Evolutionary conservation across 2,888 invertebrate genomes (phyloP), one percentile per base, ranked within the genome.

Genomic region (Drosophila kuntzei): DNA sequence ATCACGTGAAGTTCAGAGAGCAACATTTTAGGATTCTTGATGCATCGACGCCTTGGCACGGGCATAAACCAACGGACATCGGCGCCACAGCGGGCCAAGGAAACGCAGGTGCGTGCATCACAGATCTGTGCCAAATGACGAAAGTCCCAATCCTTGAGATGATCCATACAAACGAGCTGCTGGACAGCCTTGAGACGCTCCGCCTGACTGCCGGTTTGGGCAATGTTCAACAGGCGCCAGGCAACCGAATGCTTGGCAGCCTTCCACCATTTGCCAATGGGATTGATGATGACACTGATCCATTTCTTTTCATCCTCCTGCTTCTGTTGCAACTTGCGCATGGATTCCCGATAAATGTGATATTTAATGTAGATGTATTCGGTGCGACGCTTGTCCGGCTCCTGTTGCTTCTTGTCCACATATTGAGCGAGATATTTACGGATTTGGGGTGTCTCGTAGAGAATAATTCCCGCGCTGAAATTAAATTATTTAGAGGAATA

Each of bases 51-150:
- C 44, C 94, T 92, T 0, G 95, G 95, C 4, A 96, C 95, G 8
- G 95, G 95, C 37, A 96, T 91, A 89, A 98, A 97, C 90, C 96
- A 95, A 55, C 96, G 93, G 12, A 94, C 92, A 92, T 97, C 96
- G 2, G 94, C 95, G 39, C 94, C 94, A 2, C 95, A 95, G 3
- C 97, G 93, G 0, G 98, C 97, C 53, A 98, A 93, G 2, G 95
- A 94, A 0, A 97, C 94, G 2, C 96, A 95, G 0, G 97, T 97
- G 76, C 94, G 93, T 46, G 94, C 94, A 92, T 97, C 96, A 79
- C 96, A 94, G 73, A 96, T 95, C 92, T 97, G 96, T 5, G 97
- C 96, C 66, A 98, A 93, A 84, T 96, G 95, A 54, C 94, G 93
- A 88, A 94, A 96, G 80, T 96, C 94, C 94, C 94, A 94, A 63